phyloP scores from a whole-genome alignment of 2,797 vertebrate species.

The Glossophaga mutica region DNA sequence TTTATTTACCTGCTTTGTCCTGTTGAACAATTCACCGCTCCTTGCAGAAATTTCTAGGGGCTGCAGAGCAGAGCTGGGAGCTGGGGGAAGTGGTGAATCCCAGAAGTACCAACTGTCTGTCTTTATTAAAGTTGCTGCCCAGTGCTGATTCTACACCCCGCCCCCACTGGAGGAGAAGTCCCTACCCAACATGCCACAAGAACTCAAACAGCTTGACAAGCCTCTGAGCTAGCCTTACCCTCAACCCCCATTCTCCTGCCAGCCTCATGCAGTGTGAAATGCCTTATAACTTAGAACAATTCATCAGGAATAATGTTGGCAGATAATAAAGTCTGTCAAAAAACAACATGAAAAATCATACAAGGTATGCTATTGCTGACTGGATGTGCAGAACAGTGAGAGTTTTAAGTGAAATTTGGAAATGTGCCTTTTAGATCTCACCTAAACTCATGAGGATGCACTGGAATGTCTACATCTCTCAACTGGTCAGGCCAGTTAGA shows the following conservation, averaged over 20 bases:
- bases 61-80: not conserved
- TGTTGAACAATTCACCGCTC: conserved; percentile 50
- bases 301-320: not conserved
- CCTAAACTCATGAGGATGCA: not conserved
- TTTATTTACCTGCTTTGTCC: not conserved
- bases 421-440: not conserved
- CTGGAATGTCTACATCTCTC: not conserved
- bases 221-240: accelerated
- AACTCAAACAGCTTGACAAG: not conserved
- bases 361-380: not conserved
- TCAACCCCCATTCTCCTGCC: not conserved
- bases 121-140: conserved; percentile 43
- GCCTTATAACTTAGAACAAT: not conserved
- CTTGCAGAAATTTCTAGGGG: not conserved
- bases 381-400: not conserved
- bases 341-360: not conserved
- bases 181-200: not conserved
- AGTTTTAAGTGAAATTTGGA: not conserved
- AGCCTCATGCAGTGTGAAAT: not conserved
- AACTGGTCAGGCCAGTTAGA: not conserved
- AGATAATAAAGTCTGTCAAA: conserved; percentile 23
- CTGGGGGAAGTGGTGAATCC: not conserved
- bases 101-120: conserved; percentile 6
- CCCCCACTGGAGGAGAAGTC: not conserved
- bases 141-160: not conserved